Conservation (phyloP, 2,888 invertebrate species). For the Morinoia aosen region DNA sequence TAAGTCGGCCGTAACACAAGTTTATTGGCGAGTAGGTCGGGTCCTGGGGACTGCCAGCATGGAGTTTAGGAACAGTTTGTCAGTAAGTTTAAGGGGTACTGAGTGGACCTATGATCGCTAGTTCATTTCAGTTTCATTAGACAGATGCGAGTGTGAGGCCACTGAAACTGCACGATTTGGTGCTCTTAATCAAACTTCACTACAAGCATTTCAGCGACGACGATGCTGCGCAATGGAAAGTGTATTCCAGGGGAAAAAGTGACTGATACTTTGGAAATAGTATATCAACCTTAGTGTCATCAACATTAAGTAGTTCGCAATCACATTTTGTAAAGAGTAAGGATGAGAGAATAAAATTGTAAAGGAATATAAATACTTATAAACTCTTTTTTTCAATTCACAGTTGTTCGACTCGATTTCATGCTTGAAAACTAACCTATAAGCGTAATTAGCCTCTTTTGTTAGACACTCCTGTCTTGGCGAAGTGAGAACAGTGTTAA, state of each 20-base stretch:
- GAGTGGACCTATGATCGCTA: background rate
- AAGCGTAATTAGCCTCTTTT: no score
- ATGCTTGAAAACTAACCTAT: no score
- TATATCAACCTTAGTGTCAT: background rate
- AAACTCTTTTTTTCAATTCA: no score
- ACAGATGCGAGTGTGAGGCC: background rate
- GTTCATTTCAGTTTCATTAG: background rate
- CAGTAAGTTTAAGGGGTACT: background rate
- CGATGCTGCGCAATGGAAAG: background rate
- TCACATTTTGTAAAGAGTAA: no score
- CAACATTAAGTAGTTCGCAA: no score
- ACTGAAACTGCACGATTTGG: background rate
- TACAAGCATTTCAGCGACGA: background rate
- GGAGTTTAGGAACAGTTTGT: background rate
- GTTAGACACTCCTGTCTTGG: no score
- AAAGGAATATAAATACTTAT: no score
- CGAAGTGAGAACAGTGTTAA: no score
- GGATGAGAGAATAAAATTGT: no score
- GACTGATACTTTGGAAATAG: background rate
- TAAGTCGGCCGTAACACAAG: conserved; percentile 14
- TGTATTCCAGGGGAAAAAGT: background rate
- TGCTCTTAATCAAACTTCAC: background rate
- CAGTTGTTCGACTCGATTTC: no score
- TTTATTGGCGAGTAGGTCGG: background rate
- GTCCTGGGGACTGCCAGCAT: background rate